Evolutionary conservation across 2,113 vertebrate genomes (phyloP).

Genomic region (Excalfactoria chinensis): DNA sequence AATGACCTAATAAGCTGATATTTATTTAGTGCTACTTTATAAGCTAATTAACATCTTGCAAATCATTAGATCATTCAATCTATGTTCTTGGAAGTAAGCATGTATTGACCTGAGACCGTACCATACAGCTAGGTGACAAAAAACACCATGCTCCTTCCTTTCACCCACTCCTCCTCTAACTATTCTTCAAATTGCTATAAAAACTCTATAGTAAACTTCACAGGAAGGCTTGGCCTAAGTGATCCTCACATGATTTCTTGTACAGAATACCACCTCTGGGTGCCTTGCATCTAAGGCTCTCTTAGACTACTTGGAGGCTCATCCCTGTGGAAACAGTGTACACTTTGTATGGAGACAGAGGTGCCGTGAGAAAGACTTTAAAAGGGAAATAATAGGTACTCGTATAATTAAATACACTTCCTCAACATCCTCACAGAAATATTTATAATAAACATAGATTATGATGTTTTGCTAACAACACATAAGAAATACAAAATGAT

Average conservation of each 20-base stretch:
- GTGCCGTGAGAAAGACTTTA: not conserved
- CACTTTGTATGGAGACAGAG: accelerated
- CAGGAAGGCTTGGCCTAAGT: not conserved
- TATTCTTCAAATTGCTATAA: not conserved
- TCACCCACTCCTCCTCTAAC: not conserved
- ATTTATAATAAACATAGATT: not conserved
- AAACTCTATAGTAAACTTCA: not conserved
- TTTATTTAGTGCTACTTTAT: not conserved
- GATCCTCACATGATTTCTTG: not conserved
- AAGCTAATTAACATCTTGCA: not conserved
- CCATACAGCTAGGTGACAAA: not conserved
- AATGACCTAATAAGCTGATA: not conserved
- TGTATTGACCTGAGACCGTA: not conserved
- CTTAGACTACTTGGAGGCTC: not conserved
- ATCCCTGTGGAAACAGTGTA: not conserved
- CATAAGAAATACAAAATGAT: not conserved
- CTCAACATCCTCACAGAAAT: not conserved
- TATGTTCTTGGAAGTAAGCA: not conserved
- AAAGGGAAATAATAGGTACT: not conserved
- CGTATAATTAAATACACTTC: not conserved
- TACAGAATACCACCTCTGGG: not conserved
- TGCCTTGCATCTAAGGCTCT: not conserved
- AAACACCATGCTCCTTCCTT: not conserved
- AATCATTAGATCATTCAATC: not conserved
- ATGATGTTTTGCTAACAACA: not conserved